Evolutionary conservation across 2,797 vertebrate genomes (phyloP).

Genomic region (Myotis daubentonii): DNA sequence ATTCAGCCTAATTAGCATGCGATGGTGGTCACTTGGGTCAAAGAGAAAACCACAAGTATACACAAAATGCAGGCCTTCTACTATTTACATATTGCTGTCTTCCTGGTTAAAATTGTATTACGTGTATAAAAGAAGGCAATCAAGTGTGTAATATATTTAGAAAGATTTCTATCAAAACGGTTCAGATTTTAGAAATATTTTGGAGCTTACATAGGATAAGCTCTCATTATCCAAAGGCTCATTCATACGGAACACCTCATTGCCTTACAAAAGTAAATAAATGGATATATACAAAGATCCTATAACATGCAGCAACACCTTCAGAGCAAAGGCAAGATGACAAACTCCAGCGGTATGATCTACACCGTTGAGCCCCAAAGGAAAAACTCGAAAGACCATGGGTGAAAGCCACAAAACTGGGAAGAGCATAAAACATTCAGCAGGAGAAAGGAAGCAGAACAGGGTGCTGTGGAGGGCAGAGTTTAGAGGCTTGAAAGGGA

Average conservation of each 20-base stretch:
- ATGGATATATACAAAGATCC: not conserved
- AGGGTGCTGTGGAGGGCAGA: not conserved
- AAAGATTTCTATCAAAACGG: constrained; percentile 67
- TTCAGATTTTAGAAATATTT: constrained; percentile 63
- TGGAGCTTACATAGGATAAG: constrained; percentile 38
- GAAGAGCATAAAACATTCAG: not conserved
- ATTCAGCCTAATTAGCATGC: constrained; percentile 41
- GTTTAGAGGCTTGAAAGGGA: not conserved
- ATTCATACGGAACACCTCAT: constrained; percentile 19
- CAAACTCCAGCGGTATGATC: not conserved
- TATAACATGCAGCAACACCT: not conserved
- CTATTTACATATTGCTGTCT: not conserved
- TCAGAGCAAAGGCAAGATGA: not conserved
- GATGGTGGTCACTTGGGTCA: not conserved
- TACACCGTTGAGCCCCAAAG: not conserved
- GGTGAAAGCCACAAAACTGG: constrained; percentile 24
- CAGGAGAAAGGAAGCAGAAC: not conserved
- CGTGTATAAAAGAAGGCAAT: constrained; percentile 44
- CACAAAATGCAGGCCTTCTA: constrained; percentile 20
- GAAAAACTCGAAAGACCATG: constrained; percentile 15
- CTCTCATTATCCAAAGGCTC: constrained; percentile 66
- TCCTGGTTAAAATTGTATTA: constrained; percentile 51
- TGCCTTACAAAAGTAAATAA: constrained; percentile 46
- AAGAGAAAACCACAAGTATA: constrained; percentile 35
- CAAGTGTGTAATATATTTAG: constrained; percentile 68